phyloP scores from a whole-genome alignment of 2,888 invertebrate species.

The Watsonalla cultraria region DNA sequence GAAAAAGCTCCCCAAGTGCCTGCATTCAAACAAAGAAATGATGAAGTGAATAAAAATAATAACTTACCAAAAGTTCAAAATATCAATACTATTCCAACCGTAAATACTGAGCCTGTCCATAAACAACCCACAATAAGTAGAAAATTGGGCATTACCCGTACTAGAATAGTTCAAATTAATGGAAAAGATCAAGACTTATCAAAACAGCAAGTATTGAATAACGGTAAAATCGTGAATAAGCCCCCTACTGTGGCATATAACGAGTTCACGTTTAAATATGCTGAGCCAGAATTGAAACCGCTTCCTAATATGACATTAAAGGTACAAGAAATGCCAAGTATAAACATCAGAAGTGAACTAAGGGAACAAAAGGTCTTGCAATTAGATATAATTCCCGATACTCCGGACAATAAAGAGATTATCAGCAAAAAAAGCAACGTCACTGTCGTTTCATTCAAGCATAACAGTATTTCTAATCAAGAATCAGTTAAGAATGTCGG shows the following conservation, averaged over 20 bases:
- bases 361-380: conserved; percentile 71
- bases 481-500: conserved; percentile 5
- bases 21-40: conserved; percentile 20
- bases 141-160: conserved; percentile 48
- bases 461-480: conserved; percentile 23
- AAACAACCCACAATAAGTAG: conserved; percentile 33
- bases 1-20: conserved; percentile 28
- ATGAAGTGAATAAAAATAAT: conserved; percentile 8
- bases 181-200: conserved; percentile 30
- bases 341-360: conserved; percentile 71
- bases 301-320: conserved; percentile 37
- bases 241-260: conserved; percentile 49
- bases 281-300: conserved; percentile 33
- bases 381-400: conserved; percentile 66
- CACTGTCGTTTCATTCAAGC: conserved; percentile 46
- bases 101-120: conserved; percentile 24
- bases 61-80: conserved; percentile 13
- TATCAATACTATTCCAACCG: conserved; percentile 33
- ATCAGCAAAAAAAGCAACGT: conserved; percentile 39
- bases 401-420: conserved; percentile 19
- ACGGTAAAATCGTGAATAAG: conserved; percentile 32
- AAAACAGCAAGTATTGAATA: conserved; percentile 35
- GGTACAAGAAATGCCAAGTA: conserved; percentile 70
- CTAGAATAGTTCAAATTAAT: conserved; percentile 52
- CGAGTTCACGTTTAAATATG: conserved; percentile 51